Base-by-base conservation (phyloP, 2,888 invertebrate genomes). In the Caenorhabditis sp. region DNA sequence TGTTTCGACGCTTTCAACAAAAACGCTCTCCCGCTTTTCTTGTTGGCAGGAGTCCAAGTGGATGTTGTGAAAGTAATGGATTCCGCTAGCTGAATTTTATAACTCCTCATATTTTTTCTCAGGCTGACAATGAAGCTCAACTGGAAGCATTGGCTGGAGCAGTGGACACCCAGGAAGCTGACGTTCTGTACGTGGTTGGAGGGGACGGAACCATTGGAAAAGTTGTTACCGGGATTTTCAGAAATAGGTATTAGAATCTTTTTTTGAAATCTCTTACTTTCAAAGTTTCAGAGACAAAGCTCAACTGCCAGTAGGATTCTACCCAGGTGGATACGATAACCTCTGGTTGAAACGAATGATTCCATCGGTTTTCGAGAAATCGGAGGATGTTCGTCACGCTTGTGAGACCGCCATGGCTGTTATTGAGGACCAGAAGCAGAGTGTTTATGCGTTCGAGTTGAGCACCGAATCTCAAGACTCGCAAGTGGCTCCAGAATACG, bases 351-450 rank as follows among this genome's bases (percentile, higher is more conserved):
- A 85, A 51, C 26, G 82, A 31, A 80, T 89, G 63, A 80, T 84
- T 51, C 88, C 89, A 2, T 54, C 63, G 22, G 89, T 86, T 49
- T 91, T 87, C 70, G 81, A 85, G 16, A 59, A 41, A 5, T 76
- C 82, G 2, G 79, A 84, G 35, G 90, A 90, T 69, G 89, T 90
- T 44, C 81, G 89, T 26, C 61, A 83, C 19, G 86, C 83, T 12
- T 91, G 91, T 77, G 91, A 91, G 79, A 87, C 88, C 47, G 90
- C 90, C 8, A 91, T 91, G 90, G 91, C 91, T 6, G 77, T 91
- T 3, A 89, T 91, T 51, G 90, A 91, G 58, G 88, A 90, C 38
- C 72, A 80, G 22, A 77, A 80, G 14, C 68, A 58, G 8, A 69
- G 56, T 56, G 61, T 73, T 0, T 77, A 58, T n/a, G 84, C 84